These are phyloP conservation scores for Ectobius pallidus DNA, from an alignment of 2,888 invertebrate species.

Conservation along the genomic window DNA sequence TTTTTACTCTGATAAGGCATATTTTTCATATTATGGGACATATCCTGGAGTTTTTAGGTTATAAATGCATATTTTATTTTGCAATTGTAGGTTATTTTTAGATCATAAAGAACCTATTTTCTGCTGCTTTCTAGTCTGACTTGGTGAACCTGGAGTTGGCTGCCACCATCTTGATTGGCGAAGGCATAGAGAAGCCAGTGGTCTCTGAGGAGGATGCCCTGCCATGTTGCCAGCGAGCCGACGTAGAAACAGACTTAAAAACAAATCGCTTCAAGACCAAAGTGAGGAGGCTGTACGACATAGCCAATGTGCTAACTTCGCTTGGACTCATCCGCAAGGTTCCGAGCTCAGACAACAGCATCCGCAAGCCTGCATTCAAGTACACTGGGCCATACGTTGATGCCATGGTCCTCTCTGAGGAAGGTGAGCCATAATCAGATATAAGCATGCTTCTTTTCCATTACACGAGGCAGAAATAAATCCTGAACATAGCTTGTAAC, in stretches of 20 bases:
- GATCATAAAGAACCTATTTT: no score
- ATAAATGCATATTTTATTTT: no score
- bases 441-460: no score
- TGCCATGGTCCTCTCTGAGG: not conserved
- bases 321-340: constrained; percentile 75
- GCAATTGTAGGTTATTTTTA: no score
- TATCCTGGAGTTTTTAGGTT: no score
- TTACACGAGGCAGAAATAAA: no score
- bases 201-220: not conserved
- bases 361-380: constrained; percentile 70
- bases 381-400: constrained; percentile 62
- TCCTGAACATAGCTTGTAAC: no score
- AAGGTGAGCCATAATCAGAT: constrained; percentile 18
- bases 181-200: not conserved
- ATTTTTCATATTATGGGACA: no score
- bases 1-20: no score
- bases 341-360: constrained; percentile 60
- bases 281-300: constrained; percentile 76
- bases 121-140: constrained; percentile 62
- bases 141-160: constrained; percentile 71
- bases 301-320: constrained; percentile 77
- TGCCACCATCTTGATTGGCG: constrained; percentile 67
- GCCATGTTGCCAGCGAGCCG: constrained; percentile 51
- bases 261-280: constrained; percentile 63
- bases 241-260: constrained; percentile 48